Base-by-base conservation (phyloP, 2,797 vertebrate genomes). In the Mionectes olivaceus region DNA sequence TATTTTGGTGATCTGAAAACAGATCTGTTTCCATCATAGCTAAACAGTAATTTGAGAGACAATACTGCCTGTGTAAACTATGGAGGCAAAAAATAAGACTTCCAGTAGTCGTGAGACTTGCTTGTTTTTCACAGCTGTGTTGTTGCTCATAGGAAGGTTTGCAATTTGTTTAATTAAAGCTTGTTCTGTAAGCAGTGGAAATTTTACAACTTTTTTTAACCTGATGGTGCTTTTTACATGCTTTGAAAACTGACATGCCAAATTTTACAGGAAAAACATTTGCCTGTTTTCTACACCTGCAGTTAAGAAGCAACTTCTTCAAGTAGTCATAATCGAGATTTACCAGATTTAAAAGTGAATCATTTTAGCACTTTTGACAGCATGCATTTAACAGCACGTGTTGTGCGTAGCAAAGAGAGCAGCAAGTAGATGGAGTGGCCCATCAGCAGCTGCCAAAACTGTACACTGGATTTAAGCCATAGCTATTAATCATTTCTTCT, bases 401-500 rank as follows among this genome's bases (percentile, higher is more conserved):
- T 71, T 47, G 27, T 10, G 65, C 0, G 0, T 69, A 83, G 73
- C 73, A 76, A 70, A 63, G 87, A 71, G 68, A 95, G 73, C 79
- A 92, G 93, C 57, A 83, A 95, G 64, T 57, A 87, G 75, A 83
- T 75, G 79, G 89, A 94, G 63, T 24, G 3, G 84, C 93, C 71
- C 15, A 5, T 91, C 82, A 82, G 73, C 76, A 94, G 87, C 76
- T 95, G 93, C 69, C 94, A 94, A 69, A 95, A 86, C 65, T 32
- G 43, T 83, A 59, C 21, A 7, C 16, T 94, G 94, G 93, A 83
- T 92, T 92, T 83, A 63, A 95, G 92, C 93, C 89, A 83, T 39
- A 67, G 55, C 79, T 90, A 81, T 95, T 97, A 91, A 94, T 96
- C 84, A 88, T 89, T 87, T 92, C 68, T 92, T 59, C 89, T 83